phyloP scores from a whole-genome alignment of 2,888 invertebrate species.

The Himalopsyche kuldschensis region DNA sequence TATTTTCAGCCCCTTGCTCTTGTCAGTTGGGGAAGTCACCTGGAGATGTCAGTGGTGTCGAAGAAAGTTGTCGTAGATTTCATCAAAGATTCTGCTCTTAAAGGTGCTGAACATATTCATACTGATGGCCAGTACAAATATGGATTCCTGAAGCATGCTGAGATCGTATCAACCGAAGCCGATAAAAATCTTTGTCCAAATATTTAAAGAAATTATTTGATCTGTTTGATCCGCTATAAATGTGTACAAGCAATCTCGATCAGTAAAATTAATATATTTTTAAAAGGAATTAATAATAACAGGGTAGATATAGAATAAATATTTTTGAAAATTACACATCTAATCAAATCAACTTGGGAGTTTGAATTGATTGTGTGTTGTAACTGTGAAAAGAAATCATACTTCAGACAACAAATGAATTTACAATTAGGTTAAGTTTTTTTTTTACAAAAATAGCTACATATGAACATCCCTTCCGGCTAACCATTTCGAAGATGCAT shows the following conservation, averaged over 20 bases:
- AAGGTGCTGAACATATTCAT: constrained; percentile 59
- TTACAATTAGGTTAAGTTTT: too few relatives aligned
- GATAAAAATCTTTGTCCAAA: constrained; percentile 54
- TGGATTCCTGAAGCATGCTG: constrained; percentile 50
- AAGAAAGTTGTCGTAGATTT: constrained; percentile 60
- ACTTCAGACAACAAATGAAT: too few relatives aligned
- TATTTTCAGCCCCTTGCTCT: constrained; percentile 70
- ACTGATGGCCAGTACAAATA: constrained; percentile 60
- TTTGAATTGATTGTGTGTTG: too few relatives aligned
- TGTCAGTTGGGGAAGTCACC: constrained; percentile 73
- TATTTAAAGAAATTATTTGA: background rate
- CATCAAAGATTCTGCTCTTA: constrained; percentile 63
- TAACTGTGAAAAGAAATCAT: too few relatives aligned
- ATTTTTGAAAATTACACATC: background rate
- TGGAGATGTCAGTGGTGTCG: constrained; percentile 71
- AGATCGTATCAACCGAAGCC: constrained; percentile 49
- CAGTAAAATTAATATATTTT: background rate
- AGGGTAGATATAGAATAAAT: background rate
- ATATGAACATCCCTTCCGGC: too few relatives aligned
- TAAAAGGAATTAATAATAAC: background rate
- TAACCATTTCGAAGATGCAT: too few relatives aligned
- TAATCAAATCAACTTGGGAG: too few relatives aligned
- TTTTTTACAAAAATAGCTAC: too few relatives aligned
- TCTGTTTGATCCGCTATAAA: background rate
- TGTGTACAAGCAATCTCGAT: background rate